Evolutionary conservation across 1,140 invertebrate genomes (phyloP).

Genomic region (Globodera rostochiensis): DNA sequence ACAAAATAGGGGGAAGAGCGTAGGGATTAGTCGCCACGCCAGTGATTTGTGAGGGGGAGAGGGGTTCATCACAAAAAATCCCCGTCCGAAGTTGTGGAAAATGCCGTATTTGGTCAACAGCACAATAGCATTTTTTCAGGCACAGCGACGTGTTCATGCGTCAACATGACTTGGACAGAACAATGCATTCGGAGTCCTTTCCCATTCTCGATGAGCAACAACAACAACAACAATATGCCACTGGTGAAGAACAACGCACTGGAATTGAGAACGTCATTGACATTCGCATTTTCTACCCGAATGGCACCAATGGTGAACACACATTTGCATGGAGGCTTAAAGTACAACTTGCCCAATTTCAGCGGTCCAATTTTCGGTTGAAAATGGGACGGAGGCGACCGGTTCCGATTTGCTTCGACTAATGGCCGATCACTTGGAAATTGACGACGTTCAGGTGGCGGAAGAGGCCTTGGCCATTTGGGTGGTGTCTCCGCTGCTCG

Average conservation of each 20-base stretch:
- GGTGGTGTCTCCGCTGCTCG: constrained; percentile 51
- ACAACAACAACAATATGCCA: constrained; percentile 14
- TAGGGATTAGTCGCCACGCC: too few relatives aligned
- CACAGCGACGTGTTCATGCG: constrained; percentile 33
- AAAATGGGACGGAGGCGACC: constrained; percentile 35
- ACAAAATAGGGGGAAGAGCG: too few relatives aligned
- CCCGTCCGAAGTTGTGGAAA: too few relatives aligned
- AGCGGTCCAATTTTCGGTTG: constrained; percentile 50
- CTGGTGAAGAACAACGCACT: background rate
- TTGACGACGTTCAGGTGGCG: constrained; percentile 39
- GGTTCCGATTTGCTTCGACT: constrained; percentile 41
- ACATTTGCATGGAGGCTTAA: background rate
- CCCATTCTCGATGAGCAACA: constrained; percentile 30
- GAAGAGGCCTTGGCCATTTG: constrained; percentile 51
- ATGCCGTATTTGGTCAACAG: constrained; percentile 5
- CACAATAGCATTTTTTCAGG: constrained; percentile 29
- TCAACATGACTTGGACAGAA: constrained; percentile 40
- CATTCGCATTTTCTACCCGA: constrained; percentile 53
- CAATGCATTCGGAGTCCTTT: constrained; percentile 41
- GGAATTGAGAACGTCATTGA: constrained; percentile 37
- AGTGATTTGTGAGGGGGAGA: too few relatives aligned
- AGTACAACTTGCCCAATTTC: background rate
- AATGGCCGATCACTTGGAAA: constrained; percentile 50
- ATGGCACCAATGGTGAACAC: constrained; percentile 41
- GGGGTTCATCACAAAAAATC: constrained; percentile 17